Evolutionary conservation across 2,113 vertebrate genomes (phyloP).

Genomic region (Zosterops japonicus): DNA sequence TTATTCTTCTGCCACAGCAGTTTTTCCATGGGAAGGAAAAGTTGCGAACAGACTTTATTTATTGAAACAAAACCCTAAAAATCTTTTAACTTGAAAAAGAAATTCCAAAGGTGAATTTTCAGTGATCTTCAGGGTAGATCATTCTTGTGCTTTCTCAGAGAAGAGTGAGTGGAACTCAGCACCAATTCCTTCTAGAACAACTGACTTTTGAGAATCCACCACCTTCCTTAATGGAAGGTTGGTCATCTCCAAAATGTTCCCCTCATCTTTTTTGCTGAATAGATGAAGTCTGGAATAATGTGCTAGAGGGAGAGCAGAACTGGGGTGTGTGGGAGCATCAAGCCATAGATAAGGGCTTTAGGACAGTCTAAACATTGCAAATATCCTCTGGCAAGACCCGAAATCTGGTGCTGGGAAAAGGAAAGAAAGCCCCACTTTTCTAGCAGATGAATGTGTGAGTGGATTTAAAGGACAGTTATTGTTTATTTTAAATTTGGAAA

Average conservation of each 20-base stretch:
- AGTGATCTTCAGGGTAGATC: background rate
- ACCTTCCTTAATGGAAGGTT: background rate
- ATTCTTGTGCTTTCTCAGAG: background rate
- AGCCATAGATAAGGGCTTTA: background rate
- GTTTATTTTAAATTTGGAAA: background rate
- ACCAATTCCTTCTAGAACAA: background rate
- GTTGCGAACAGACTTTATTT: background rate
- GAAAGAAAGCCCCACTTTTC: background rate
- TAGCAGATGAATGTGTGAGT: fast-evolving
- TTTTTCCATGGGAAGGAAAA: background rate
- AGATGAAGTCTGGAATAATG: background rate
- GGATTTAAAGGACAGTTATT: background rate
- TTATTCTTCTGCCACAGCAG: background rate
- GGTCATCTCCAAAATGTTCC: background rate
- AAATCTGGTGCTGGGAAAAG: background rate
- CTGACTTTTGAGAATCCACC: background rate
- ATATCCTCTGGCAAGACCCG: background rate
- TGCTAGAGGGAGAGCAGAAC: background rate
- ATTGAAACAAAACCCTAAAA: background rate
- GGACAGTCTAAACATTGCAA: background rate
- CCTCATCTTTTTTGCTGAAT: background rate
- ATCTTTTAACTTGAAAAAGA: background rate
- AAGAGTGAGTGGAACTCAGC: fast-evolving
- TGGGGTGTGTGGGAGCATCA: background rate
- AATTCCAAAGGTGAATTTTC: background rate